Evolutionary conservation across 1,140 invertebrate species (phyloP).

Genomic region (Hydropsyche tenuis): DNA sequence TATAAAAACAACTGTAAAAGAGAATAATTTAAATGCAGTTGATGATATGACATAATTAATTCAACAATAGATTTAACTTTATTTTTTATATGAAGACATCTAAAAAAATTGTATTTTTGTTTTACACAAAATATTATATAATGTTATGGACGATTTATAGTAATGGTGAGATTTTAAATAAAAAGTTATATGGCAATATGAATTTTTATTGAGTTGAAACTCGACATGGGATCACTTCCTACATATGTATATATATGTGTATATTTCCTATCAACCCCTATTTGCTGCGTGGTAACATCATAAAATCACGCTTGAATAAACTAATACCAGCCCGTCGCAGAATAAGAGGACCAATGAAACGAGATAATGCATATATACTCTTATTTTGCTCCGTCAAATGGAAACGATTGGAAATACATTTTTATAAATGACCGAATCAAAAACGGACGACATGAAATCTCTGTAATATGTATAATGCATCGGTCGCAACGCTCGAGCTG

Average conservation of each 20-base stretch:
- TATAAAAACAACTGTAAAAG: not conserved
- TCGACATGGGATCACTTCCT: too few relatives aligned
- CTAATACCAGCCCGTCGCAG: conserved; percentile 3
- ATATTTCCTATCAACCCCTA: not conserved
- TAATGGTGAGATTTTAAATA: too few relatives aligned
- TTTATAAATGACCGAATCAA: not conserved
- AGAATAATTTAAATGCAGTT: conserved; percentile 12
- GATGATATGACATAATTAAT: conserved; percentile 3
- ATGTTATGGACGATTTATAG: too few relatives aligned
- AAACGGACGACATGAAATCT: not conserved
- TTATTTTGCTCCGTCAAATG: not conserved
- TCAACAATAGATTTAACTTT: too few relatives aligned
- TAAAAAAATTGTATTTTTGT: too few relatives aligned
- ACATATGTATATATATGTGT: conserved; percentile 5
- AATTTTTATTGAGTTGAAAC: too few relatives aligned
- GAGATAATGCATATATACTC: conserved; percentile 21
- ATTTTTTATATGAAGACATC: too few relatives aligned
- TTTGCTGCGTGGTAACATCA: conserved; percentile 28
- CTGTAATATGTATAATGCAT: not conserved
- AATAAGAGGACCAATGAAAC: conserved; percentile 33
- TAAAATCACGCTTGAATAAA: conserved; percentile 41
- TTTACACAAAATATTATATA: too few relatives aligned
- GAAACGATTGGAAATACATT: not conserved
- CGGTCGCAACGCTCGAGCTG: not conserved
- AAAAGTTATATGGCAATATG: too few relatives aligned